Evolutionary conservation across 2,888 invertebrate species (phyloP).

Genomic region (Brachyptera risi): DNA sequence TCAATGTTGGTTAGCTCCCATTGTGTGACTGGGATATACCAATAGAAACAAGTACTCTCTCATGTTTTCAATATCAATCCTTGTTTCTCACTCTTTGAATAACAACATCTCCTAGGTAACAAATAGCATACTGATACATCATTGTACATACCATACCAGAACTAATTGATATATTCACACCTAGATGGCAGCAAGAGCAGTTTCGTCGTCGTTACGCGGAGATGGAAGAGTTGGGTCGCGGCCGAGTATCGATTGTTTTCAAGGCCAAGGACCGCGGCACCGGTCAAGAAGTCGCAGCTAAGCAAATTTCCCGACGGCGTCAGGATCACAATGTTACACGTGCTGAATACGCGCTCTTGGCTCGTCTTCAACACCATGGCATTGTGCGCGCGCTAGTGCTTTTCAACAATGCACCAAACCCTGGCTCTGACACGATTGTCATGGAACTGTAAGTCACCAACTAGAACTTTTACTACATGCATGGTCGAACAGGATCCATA

Average conservation of each 20-base stretch:
- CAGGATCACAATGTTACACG: constrained; percentile 63
- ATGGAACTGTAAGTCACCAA: constrained; percentile 71
- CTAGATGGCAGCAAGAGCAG: constrained; percentile 66
- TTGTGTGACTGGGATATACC: no score
- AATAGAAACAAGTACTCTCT: no score
- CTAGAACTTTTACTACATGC: no score
- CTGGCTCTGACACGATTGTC: constrained; percentile 68
- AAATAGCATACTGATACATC: no score
- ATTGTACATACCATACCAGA: no score
- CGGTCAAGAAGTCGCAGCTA: constrained; percentile 70
- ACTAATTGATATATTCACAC: no score
- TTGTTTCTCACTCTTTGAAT: no score
- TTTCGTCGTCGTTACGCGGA: constrained; percentile 54
- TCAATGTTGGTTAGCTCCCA: no score
- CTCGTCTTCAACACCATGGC: constrained; percentile 64
- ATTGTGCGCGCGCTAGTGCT: constrained; percentile 70
- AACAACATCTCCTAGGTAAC: no score
- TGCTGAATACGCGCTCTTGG: constrained; percentile 66
- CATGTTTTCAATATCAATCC: no score
- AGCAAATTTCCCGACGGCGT: constrained; percentile 60
- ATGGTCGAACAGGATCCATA: no score
- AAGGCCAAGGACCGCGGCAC: constrained; percentile 71
- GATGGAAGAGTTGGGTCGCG: constrained; percentile 65
- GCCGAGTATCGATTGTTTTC: constrained; percentile 64
- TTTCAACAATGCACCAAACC: constrained; percentile 68